Base-by-base conservation (phyloP, 2,888 invertebrate species). In the Cistogaster globosa region DNA sequence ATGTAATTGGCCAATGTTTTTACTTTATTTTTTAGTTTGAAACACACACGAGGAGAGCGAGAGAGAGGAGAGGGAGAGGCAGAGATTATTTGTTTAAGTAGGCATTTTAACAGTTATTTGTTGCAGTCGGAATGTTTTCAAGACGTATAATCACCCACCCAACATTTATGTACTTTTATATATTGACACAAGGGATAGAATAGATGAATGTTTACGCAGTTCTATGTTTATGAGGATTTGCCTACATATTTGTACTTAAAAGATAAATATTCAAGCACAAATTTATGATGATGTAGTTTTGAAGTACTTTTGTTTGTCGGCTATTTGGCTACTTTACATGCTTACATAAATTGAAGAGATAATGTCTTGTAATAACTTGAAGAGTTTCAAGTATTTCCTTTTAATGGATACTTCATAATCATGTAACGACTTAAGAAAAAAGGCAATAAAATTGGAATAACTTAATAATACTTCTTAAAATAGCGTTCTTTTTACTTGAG, bases 111-210 rank as follows among this genome's bases (percentile, higher is more conserved):
- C 68, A 69, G 45, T 57, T 69, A 75, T 62, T 68, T 65, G 48
- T 57, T 75, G 62, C 55, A 69, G 62, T 63, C 75, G 62, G 48
- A 69, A 69, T 63, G 75, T 65, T 45, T 81, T 81, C 75, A 63
- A 75, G 45, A 51, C 38, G 48, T 69, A 69, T 60, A 72, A 68
- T 77, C 72, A 55, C 22, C 72, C 58, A 62, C 36, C 67, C 58
- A 38, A 67, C 45, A 89, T 89, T 89, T 89, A 90, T n/a, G n/a
- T 90, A 88, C 88, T 90, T 90, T 89, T 88, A 89, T 90, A 89
- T 89, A 90, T 72, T 77, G 48, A 62, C 45, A 68, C 67, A 57
- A 38, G 32, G 4, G 32, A 71, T 55, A 65, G 42, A 42, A 32
- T 55, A 18, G 57, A 45, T 71, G 8, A 14, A 4, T 71, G 26